These are phyloP conservation scores for Chloroclysta siterata DNA, from an alignment of 2,888 invertebrate species.

Conservation along the genomic window DNA sequence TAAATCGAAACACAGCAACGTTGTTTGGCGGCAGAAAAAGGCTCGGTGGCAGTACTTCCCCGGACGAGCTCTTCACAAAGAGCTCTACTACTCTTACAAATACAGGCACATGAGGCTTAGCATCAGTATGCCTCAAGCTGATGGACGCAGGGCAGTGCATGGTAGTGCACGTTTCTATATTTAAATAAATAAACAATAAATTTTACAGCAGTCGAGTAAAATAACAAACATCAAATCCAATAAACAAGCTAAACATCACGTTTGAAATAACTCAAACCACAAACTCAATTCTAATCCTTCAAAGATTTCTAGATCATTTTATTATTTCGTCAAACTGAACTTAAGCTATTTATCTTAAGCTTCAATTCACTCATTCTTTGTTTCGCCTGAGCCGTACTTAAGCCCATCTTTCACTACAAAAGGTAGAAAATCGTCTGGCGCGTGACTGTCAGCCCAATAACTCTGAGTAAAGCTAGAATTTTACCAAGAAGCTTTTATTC, in stretches of 20 bases:
- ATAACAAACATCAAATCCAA: conserved; percentile 10
- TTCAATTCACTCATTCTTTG: conserved; percentile 26
- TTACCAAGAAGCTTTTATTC: conserved; percentile 4
- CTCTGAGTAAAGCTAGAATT: conserved; percentile 22
- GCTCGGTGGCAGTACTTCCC: no score
- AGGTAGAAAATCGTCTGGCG: conserved; percentile 24
- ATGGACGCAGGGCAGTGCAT: no score
- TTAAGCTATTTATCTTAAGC: conserved; percentile 33
- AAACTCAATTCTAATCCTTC: conserved; percentile 14
- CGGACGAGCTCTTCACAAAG: no score
- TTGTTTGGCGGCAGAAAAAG: no score
- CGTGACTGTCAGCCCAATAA: conserved; percentile 21
- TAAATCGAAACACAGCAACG: no score
- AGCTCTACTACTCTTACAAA: no score
- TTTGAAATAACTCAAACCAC: conserved; percentile 1
- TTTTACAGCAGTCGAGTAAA: background rate
- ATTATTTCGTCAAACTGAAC: conserved; percentile 25
- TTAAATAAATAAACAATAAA: background rate
- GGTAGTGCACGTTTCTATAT: no score
- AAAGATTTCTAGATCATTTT: conserved; percentile 19
- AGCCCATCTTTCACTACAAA: conserved; percentile 30
- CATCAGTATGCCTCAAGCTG: no score
- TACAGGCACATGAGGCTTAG: no score
- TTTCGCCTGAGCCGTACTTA: conserved; percentile 27
- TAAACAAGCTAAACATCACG: conserved; percentile 3